Conservation (phyloP, 1,140 invertebrate genomes). For the Penaeus japonicus region DNA sequence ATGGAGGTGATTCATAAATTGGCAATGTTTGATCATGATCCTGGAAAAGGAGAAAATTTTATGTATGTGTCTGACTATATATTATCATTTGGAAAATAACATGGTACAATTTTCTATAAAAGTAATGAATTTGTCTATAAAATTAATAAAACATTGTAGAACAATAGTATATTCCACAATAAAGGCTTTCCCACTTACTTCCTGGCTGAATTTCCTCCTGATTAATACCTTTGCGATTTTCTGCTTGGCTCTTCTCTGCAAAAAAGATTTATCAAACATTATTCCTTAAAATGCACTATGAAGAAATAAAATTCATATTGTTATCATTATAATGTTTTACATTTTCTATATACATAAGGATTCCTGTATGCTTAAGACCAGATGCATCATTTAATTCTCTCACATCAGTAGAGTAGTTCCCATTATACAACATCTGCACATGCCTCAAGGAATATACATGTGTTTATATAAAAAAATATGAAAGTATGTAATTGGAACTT, state of each 20-base stretch:
- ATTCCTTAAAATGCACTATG: no score
- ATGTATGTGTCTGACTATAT: not conserved
- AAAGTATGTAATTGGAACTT: no score
- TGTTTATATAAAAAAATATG: no score
- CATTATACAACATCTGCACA: no score
- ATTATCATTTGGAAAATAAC: not conserved
- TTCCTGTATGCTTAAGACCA: no score
- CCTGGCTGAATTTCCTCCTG: constrained; percentile 76
- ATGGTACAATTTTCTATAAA: not conserved
- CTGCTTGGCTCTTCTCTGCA: constrained; percentile 62
- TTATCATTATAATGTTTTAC: no score
- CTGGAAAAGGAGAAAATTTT: not conserved
- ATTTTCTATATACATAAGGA: no score
- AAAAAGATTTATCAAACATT: not conserved
- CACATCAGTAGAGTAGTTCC: no score
- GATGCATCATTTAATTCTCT: no score
- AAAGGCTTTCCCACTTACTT: constrained; percentile 59
- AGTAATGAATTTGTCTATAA: not conserved
- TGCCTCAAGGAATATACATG: no score
- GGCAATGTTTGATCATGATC: constrained; percentile 58
- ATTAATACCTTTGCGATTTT: constrained; percentile 68
- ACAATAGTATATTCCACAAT: not conserved
- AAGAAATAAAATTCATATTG: no score
- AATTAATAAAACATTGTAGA: not conserved
- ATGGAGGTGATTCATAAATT: no score